Evolutionary conservation across 2,113 vertebrate genomes (phyloP), one percentile per base, ranked within the genome.

Genomic region (Manacus vitellinus): DNA sequence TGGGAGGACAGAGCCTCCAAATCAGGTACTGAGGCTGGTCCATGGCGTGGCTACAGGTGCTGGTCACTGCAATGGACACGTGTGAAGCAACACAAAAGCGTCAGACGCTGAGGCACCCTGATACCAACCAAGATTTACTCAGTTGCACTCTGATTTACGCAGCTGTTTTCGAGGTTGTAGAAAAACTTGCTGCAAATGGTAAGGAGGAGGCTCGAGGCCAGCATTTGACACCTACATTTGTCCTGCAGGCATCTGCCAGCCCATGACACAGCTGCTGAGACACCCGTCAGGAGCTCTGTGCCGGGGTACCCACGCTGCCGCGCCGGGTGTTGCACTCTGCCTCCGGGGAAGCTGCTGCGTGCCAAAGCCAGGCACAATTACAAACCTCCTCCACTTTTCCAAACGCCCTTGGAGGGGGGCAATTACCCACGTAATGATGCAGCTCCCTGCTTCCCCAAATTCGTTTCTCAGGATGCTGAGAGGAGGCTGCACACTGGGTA

Each of bases 171-270:
- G 22, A 61, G 62, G 61, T 2, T 78, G 66, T 11, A 63, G 49
- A 31, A 47, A 65, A 89, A 78, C 35, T 28, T 15, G 44, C 55
- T 83, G 44, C 5, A 6, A 68, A 51, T 41, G 41, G n/a, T n/a
- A 89, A 74, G 68, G 37, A 86, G 68, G 65, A 91, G 56, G 91
- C 46, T 58, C 12, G 15, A 70, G 55, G 55, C 59, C 85, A 85
- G n/a, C 41, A 61, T 52, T 41, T 4, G 2, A 80, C 88, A 92
- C 82, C 41, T 24, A 65, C 63, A 6, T 46, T 55, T 93, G 82
- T 85, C 88, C 67, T 25, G 27, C 35, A 47, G 67, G 55, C 63
- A 92, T 70, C 71, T 95, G 94, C 85, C 55, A 86, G 85, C 9
- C 39, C 12, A 5, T 2, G 39, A 84, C 61, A 84, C 55, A 68